Evolutionary conservation across 64 coral and sea anemone species (phyloP).

Genomic region (Hydrozoanthus tunicans): DNA sequence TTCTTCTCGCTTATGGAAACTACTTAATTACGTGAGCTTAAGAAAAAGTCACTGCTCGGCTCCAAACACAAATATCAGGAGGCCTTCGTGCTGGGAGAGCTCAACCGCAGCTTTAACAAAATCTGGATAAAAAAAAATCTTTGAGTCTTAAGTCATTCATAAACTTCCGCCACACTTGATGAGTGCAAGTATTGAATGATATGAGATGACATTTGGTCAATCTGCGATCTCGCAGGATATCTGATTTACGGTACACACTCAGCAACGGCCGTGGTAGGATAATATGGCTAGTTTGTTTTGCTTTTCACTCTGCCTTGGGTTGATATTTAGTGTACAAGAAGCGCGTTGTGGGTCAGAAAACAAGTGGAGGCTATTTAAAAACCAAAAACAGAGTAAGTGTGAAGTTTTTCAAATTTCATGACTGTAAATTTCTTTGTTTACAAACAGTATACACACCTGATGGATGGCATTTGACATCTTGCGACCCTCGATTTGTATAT

Average conservation of each 20-base stretch:
- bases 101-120: background rate
- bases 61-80: background rate
- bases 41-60: background rate
- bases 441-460: background rate
- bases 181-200: constrained; percentile 31
- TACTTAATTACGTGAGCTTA: background rate
- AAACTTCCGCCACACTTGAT: constrained; percentile 20
- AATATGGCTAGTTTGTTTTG: constrained; percentile 24
- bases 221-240: background rate
- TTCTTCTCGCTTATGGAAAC: no score
- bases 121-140: background rate
- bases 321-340: background rate
- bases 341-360: background rate
- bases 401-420: constrained; percentile 4
- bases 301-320: background rate
- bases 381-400: constrained; percentile 34
- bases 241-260: background rate
- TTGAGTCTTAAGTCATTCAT: background rate
- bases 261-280: background rate
- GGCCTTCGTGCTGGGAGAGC: no score
- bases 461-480: background rate
- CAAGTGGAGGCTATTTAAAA: constrained; percentile 36
- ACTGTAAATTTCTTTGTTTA: background rate
- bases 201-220: background rate
- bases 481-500: background rate